These are phyloP conservation scores for Pipistrellus kuhlii DNA, from an alignment of 2,797 vertebrate species.

Conservation along the genomic window DNA sequence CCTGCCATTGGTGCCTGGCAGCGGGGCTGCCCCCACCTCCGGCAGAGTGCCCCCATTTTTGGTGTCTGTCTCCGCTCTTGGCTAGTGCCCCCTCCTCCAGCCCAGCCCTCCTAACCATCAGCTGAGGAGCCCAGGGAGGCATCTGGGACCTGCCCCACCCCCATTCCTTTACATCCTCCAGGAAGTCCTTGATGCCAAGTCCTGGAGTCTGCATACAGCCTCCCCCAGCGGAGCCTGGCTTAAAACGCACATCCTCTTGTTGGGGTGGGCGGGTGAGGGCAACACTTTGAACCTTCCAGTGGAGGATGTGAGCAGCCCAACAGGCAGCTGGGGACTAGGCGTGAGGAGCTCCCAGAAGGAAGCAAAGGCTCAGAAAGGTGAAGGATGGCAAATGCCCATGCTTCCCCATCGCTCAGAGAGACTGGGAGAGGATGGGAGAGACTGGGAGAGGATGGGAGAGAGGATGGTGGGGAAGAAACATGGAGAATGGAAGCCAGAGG, in stretches of 20 bases:
- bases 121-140: neutral
- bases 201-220: neutral
- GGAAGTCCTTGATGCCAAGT: neutral
- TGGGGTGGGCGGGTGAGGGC: no score
- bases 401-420: neutral
- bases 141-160: neutral
- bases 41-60: neutral
- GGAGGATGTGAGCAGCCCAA: neutral
- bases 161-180: neutral
- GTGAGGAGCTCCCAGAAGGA: neutral
- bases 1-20: neutral
- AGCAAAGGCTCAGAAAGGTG: neutral
- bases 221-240: neutral
- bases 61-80: neutral
- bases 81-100: neutral
- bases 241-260: neutral
- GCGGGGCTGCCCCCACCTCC: neutral
- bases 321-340: neutral
- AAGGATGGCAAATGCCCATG: neutral
- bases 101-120: neutral
- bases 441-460: neutral
- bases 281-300: neutral
- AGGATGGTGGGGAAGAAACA: neutral
- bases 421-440: no score
- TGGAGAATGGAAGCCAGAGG: neutral